A percentile compares a stretch with the other conserved stretches of the same genome.
phyloP scores from a whole-genome alignment of 1,140 invertebrate species.

The Euwallacea similis region DNA sequence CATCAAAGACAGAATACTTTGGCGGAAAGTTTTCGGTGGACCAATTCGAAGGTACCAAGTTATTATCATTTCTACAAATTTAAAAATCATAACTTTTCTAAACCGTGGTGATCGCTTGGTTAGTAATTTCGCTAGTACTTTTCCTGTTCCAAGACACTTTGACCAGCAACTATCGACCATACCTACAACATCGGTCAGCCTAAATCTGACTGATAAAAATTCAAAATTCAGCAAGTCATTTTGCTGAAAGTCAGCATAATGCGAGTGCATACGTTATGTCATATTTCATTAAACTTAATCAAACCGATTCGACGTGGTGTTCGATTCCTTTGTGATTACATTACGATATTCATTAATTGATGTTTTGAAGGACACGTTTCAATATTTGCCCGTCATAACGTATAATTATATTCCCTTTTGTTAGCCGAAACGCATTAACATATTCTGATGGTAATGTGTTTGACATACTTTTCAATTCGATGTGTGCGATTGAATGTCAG shows the following conservation, averaged over 20 bases:
- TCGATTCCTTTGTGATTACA: conserved; percentile 39
- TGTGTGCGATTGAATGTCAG: background rate
- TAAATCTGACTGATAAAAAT: no score
- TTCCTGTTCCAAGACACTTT: no score
- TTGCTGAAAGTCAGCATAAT: conserved; percentile 37
- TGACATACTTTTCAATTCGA: conserved; percentile 17
- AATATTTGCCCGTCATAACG: conserved; percentile 40
- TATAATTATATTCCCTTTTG: conserved; percentile 39
- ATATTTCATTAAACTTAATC: conserved; percentile 42
- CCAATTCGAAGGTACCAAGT: no score
- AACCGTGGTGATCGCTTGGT: no score
- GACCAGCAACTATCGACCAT: no score
- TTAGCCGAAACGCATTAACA: conserved; percentile 19
- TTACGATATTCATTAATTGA: conserved; percentile 39
- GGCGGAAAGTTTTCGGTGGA: no score
- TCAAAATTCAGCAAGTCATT: conserved; percentile 30
- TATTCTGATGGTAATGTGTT: conserved; percentile 21
- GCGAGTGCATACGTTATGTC: conserved; percentile 39
- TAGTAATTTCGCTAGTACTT: no score
- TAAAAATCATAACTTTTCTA: no score
- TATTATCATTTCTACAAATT: no score
- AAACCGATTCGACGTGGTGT: conserved; percentile 34
- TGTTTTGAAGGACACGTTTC: conserved; percentile 37
- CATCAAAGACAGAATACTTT: no score
- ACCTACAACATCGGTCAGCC: no score